Evolutionary conservation across 2,113 vertebrate genomes (phyloP), one percentile per base, ranked within the genome.

Genomic region (Aphyosemion australe): DNA sequence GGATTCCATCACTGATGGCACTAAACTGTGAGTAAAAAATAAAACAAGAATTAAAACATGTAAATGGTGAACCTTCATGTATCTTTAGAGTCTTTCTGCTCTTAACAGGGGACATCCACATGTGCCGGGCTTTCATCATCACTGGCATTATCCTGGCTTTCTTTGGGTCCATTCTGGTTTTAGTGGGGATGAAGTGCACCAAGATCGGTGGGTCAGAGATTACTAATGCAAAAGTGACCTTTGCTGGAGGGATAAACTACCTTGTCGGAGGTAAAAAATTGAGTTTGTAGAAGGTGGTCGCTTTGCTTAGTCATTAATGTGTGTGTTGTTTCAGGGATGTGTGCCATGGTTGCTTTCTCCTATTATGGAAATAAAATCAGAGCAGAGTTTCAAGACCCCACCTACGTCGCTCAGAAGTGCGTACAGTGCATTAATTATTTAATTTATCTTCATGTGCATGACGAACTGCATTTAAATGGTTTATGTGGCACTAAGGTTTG

Each of bases 111-210:
- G 95, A 96, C 61, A 95, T 99, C 72, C 97, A 99, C 80, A 93
- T 96, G 46, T 98, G 96, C 75, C 92, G 97, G 80, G 95, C 95
- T 69, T 91, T 99, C 46, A 95, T 98, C 94, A 97, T 98, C 76
- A 94, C 91, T 0, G 88, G 92, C 0, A 94, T 99, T 69, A 92
- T 95, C 53, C 86, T 99, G 90, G 92, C 94, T 41, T 95, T 96
- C 68, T 97, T 98, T 0, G 96, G 93, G 37, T 92, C 92, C 0
- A 7, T 97, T 76, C 92, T 96, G 67, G 94, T 95, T 12, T 91
- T 99, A 69, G 84, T 98, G 83, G 97, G 97, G 53, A 99, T 99
- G 96, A 98, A 97, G 79, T 99, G 97, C 77, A 98, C 97, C 15
- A 97, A 96, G 85, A 87, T 99, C 0, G 97, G 97, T 73, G 97